phyloP scores from a whole-genome alignment of 2,113 vertebrate species.

The Leptobrachium ailaonicum region DNA sequence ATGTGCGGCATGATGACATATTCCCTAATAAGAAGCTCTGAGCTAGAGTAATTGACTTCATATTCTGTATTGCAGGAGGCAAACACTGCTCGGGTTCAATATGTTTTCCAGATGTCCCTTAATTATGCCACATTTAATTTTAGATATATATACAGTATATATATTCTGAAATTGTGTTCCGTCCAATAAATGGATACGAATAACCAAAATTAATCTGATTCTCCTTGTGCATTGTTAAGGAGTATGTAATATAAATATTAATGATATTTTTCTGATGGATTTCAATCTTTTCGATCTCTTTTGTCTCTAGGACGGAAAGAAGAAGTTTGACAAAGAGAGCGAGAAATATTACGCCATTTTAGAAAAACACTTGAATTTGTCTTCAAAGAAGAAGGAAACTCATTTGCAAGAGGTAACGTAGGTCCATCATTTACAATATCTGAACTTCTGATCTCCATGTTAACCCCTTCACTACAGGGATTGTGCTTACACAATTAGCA shows the following conservation, averaged over 20 bases:
- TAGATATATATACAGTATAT: too few relatives aligned
- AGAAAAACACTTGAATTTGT: constrained; percentile 90
- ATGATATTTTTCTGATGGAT: constrained; percentile 11
- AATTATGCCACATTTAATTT: not conserved
- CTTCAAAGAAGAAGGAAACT: constrained; percentile 91
- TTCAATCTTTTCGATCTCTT: constrained; percentile 53
- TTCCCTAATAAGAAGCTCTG: constrained; percentile 7
- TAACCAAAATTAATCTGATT: not conserved
- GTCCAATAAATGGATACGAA: not conserved
- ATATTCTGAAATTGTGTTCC: not conserved
- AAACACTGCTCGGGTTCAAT: constrained; percentile 4
- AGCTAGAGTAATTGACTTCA: constrained; percentile 5
- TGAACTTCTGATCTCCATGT: too few relatives aligned
- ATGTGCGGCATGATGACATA: constrained; percentile 27
- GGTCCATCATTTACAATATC: not conserved
- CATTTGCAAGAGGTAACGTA: constrained; percentile 88
- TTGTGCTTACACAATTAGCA: too few relatives aligned
- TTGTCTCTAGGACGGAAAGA: constrained; percentile 85
- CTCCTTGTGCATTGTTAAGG: not conserved
- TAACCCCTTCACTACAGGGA: too few relatives aligned
- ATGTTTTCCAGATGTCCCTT: constrained; percentile 9
- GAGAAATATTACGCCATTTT: constrained; percentile 94
- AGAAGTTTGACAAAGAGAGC: constrained; percentile 95
- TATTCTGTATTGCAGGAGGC: constrained; percentile 7
- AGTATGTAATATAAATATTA: not conserved